These are phyloP conservation scores for Montipora foliosa DNA, from an alignment of 64 coral and sea anemone species.

Conservation along the genomic window DNA sequence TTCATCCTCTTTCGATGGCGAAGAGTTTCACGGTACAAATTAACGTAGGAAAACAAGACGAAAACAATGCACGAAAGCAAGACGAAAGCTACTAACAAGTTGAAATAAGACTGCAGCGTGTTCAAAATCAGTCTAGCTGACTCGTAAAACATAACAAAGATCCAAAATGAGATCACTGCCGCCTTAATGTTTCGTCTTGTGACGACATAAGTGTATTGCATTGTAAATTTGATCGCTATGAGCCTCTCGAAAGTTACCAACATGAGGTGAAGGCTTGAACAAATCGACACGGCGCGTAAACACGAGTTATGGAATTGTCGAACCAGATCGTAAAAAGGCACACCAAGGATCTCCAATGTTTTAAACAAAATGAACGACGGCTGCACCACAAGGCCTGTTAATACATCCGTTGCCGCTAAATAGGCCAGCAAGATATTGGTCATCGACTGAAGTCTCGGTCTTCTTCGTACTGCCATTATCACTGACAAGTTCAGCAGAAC, in stretches of 20 bases:
- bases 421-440: constrained; percentile 8
- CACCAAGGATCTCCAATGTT: neutral
- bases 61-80: neutral
- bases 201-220: neutral
- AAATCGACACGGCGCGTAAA: neutral
- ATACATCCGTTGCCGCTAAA: neutral
- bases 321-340: neutral
- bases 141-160: neutral
- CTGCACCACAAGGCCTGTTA: neutral
- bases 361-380: neutral
- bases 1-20: neutral
- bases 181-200: neutral
- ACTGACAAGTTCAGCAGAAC: neutral
- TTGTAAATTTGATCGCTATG: neutral
- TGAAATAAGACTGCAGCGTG: too few relatives aligned
- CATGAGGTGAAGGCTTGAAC: neutral
- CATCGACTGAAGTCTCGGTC: neutral
- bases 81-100: neutral
- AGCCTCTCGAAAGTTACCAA: neutral
- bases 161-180: neutral
- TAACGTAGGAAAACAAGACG: neutral
- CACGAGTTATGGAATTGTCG: neutral
- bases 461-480: neutral
- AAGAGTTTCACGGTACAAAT: neutral
- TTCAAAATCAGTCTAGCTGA: too few relatives aligned